Conservation (phyloP, 2,888 invertebrate genomes). For the Euclidia mi region DNA sequence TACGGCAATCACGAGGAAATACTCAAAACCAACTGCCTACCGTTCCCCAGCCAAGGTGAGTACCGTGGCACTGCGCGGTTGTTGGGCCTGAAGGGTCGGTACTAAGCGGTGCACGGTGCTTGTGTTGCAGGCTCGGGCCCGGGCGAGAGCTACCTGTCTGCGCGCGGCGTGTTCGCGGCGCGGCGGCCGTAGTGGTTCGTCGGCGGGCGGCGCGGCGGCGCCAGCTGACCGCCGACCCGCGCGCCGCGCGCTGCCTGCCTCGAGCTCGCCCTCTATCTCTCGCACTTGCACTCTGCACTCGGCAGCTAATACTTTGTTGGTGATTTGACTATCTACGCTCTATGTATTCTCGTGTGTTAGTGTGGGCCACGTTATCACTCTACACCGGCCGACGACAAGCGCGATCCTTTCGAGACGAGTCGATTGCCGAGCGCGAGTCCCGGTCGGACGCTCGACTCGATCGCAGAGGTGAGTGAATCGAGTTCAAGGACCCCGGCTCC, state of each 20-base stretch:
- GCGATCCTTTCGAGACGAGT: not conserved
- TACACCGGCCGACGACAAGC: not conserved
- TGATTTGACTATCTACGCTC: not conserved
- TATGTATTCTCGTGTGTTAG: constrained; percentile 1
- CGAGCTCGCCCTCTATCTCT: not conserved
- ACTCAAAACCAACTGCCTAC: constrained; percentile 94
- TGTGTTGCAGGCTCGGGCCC: constrained; percentile 26
- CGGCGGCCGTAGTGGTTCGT: constrained; percentile 78
- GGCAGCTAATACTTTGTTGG: constrained; percentile 17
- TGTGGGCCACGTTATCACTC: not conserved
- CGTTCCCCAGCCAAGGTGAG: constrained; percentile 87
- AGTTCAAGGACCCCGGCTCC: constrained; percentile 45
- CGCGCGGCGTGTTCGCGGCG: constrained; percentile 63
- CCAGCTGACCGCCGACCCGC: constrained; percentile 29
- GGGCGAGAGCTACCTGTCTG: constrained; percentile 58
- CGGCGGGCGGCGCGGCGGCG: constrained; percentile 58
- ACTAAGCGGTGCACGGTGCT: too few relatives aligned
- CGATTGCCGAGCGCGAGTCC: constrained; percentile 4
- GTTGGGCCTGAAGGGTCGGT: constrained; percentile 36
- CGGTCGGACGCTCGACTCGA: constrained; percentile 22
- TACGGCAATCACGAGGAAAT: constrained; percentile 98
- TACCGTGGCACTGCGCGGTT: constrained; percentile 17
- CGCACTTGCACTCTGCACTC: constrained; percentile 1
- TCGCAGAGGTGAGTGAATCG: constrained; percentile 34
- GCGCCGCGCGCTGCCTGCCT: constrained; percentile 8